phyloP scores from a whole-genome alignment of 2,113 vertebrate genomes.

The Limanda limanda region DNA sequence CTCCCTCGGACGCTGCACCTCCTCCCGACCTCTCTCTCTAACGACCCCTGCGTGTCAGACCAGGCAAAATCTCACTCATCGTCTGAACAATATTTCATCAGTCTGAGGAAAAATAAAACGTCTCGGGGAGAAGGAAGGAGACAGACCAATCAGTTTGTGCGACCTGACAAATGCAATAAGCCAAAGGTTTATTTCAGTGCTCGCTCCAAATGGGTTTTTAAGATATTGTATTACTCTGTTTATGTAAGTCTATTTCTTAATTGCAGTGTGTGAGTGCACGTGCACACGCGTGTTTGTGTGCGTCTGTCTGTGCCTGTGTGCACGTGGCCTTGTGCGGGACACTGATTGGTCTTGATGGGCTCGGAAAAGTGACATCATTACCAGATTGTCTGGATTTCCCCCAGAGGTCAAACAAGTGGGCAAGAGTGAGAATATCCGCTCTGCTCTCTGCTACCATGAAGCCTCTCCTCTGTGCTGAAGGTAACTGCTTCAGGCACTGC shows the following conservation, averaged over 20 bases:
- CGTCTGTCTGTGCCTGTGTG: constrained; percentile 47
- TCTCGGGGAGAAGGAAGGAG: constrained; percentile 41
- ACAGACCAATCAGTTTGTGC: constrained; percentile 65
- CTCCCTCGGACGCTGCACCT: constrained; percentile 21
- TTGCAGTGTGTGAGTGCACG: constrained; percentile 54
- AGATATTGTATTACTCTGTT: constrained; percentile 81
- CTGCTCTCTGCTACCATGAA: not conserved
- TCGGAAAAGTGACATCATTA: constrained; percentile 82
- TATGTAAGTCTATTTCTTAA: constrained; percentile 79
- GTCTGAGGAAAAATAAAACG: constrained; percentile 17
- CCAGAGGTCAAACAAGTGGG: constrained; percentile 70
- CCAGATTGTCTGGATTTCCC: constrained; percentile 74
- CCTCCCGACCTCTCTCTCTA: constrained; percentile 43
- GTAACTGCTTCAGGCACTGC: constrained; percentile 25
- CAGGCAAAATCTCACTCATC: constrained; percentile 77
- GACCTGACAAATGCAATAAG: constrained; percentile 78
- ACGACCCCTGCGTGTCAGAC: constrained; percentile 70
- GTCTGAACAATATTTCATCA: constrained; percentile 72
- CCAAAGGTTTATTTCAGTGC: constrained; percentile 67
- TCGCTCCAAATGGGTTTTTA: constrained; percentile 75
- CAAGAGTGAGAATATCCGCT: constrained; percentile 27
- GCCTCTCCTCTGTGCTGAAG: constrained; percentile 31
- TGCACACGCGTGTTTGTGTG: constrained; percentile 40
- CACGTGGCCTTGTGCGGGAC: constrained; percentile 59
- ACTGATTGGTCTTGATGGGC: constrained; percentile 78